Evolutionary conservation across 2,113 vertebrate species (phyloP).

Genomic region (Penelope pileata): DNA sequence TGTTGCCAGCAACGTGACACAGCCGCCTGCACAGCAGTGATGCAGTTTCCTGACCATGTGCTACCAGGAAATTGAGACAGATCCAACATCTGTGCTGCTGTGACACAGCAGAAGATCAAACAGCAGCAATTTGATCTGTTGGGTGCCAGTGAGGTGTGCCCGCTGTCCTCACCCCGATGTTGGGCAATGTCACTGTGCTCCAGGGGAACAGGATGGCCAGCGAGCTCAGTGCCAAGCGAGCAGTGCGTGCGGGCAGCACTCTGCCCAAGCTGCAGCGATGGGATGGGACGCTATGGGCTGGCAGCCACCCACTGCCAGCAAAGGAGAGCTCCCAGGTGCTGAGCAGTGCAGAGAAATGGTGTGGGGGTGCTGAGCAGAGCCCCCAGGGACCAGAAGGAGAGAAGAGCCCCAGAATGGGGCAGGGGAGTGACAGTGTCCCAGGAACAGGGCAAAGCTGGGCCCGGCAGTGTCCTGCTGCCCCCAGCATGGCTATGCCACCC

Average conservation of each 20-base stretch:
- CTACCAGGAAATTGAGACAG: not conserved
- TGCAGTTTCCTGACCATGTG: conserved; percentile 14
- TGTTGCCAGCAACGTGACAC: not conserved
- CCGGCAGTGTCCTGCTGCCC: rapidly evolving
- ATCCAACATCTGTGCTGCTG: not conserved
- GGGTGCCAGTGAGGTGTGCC: not conserved
- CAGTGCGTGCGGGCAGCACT: rapidly evolving
- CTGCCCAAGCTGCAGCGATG: rapidly evolving
- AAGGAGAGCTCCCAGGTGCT: too few relatives aligned
- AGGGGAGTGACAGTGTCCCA: not conserved
- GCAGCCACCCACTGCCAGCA: too few relatives aligned
- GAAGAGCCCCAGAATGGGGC: not conserved
- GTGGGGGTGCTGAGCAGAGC: not conserved
- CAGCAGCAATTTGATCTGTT: not conserved
- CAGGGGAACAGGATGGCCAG: rapidly evolving
- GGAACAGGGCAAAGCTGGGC: not conserved
- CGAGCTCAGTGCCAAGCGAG: not conserved
- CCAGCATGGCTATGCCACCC: not conserved
- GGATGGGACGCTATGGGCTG: not conserved
- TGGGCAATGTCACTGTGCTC: not conserved
- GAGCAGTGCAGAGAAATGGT: rapidly evolving
- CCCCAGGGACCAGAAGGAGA: too few relatives aligned
- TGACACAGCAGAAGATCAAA: conserved; percentile 3
- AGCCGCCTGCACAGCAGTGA: not conserved
- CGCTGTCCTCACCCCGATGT: not conserved